Percentiles rank a stretch among this genome's conserved stretches.
Evolutionary conservation across 2,113 vertebrate species (phyloP).

Genomic region (Corvus hawaiiensis): DNA sequence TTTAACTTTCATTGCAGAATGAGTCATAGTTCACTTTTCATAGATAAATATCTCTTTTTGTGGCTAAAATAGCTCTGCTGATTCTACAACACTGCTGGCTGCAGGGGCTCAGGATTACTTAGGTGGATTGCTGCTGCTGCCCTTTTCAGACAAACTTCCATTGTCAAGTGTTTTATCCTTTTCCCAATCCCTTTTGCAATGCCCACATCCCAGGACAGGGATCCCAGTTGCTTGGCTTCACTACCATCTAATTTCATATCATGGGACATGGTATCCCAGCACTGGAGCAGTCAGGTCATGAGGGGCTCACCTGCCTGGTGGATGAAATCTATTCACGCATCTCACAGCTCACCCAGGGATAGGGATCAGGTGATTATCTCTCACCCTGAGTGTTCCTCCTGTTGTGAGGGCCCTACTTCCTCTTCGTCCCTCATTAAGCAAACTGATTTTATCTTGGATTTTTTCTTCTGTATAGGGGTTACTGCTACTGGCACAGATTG

Average conservation of each 20-base stretch:
- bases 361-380: background rate
- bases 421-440: background rate
- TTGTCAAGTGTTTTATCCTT: background rate
- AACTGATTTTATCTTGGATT: background rate
- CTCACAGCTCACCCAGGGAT: background rate
- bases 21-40: background rate
- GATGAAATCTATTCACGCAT: background rate
- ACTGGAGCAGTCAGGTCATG: background rate
- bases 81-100: background rate
- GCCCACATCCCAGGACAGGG: background rate
- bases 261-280: fast-evolving
- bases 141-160: background rate
- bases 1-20: background rate
- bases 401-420: background rate
- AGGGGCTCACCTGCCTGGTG: background rate
- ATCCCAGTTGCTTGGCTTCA: background rate
- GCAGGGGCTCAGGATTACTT: background rate
- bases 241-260: background rate
- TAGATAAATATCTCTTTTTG: background rate
- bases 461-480: background rate
- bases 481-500: background rate
- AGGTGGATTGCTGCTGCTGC: background rate
- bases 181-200: background rate
- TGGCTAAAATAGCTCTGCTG: background rate
- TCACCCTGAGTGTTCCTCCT: background rate